These are phyloP conservation scores for Dermochelys coriacea DNA, from an alignment of 2,797 vertebrate species.

Conservation along the genomic window DNA sequence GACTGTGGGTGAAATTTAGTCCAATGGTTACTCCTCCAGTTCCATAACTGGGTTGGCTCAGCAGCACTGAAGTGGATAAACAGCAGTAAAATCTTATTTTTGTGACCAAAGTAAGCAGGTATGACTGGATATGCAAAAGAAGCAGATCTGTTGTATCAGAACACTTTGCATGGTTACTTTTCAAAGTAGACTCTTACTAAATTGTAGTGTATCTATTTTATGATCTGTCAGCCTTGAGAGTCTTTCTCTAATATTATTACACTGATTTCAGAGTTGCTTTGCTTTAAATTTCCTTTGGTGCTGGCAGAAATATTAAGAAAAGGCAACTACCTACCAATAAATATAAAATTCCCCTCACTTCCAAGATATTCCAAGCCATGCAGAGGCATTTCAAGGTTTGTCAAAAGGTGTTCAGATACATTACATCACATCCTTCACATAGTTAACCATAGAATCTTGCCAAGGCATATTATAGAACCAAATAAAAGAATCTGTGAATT, in stretches of 20 bases:
- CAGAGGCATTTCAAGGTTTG: conserved; percentile 61
- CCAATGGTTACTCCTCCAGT: not conserved
- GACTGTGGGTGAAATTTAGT: conserved; percentile 11
- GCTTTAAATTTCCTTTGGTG: conserved; percentile 51
- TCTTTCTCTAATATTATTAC: conserved; percentile 42
- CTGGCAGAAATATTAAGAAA: conserved; percentile 61
- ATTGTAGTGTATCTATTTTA: conserved; percentile 49
- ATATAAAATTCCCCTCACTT: conserved; percentile 56
- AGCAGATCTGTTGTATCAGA: conserved; percentile 57
- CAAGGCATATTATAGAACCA: not conserved
- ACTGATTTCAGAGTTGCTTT: conserved; percentile 56
- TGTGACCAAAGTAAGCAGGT: conserved; percentile 71
- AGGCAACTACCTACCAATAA: conserved; percentile 44
- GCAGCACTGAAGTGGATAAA: conserved; percentile 51
- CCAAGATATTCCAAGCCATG: conserved; percentile 55
- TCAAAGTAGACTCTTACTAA: conserved; percentile 62
- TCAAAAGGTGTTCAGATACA: conserved; percentile 47
- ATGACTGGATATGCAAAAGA: not conserved
- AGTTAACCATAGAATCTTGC: not conserved
- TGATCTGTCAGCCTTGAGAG: conserved; percentile 37
- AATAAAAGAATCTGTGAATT: conserved; percentile 1
- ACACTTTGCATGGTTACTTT: conserved; percentile 56
- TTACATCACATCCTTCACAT: not conserved
- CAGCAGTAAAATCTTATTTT: conserved; percentile 51
- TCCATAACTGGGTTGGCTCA: accelerated